These are phyloP conservation scores for Chondrilla cf. caribensis DNA, from an alignment of 37 sponge, comb jelly and placozoan genomes.

Conservation along the genomic window DNA sequence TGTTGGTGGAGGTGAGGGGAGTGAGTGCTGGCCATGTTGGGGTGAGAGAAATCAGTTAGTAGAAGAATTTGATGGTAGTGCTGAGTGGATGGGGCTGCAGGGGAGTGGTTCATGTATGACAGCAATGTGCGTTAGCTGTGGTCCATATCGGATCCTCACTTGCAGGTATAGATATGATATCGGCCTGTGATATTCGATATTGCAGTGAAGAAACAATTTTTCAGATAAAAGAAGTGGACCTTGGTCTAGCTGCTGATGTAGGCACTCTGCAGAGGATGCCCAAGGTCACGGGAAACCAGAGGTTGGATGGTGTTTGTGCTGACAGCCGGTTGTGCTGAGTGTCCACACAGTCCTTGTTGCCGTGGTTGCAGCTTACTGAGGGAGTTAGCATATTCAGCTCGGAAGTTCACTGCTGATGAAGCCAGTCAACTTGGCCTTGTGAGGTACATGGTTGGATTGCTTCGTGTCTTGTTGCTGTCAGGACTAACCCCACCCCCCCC, in stretches of 20 bases:
- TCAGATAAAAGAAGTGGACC: slow-evolving; percentile 96
- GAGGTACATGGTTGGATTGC: slow-evolving; percentile 38
- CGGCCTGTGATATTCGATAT: slow-evolving; percentile 82
- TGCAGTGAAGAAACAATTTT: slow-evolving; percentile 70
- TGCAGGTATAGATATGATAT: slow-evolving; percentile 81
- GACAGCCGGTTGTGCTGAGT: background rate
- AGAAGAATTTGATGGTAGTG: too few relatives aligned
- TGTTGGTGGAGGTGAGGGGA: background rate
- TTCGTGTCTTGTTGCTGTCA: background rate
- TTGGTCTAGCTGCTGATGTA: slow-evolving; percentile 92
- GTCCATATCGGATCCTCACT: too few relatives aligned
- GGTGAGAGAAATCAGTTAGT: too few relatives aligned
- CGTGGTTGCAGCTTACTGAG: slow-evolving; percentile 37
- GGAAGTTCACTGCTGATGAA: slow-evolving; percentile 66
- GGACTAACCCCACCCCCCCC: background rate
- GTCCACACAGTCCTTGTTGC: background rate
- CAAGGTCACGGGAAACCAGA: slow-evolving; percentile 84
- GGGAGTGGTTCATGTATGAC: too few relatives aligned
- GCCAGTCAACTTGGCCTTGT: slow-evolving; percentile 69
- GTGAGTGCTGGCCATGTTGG: background rate
- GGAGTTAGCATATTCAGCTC: slow-evolving; percentile 79
- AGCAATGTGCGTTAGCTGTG: too few relatives aligned
- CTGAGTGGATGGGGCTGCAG: too few relatives aligned
- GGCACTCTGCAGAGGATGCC: slow-evolving; percentile 96
- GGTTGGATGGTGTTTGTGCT: slow-evolving; percentile 31